These are phyloP conservation scores for Malurus elegans DNA, from an alignment of 2,113 vertebrate genomes.

Conservation along the genomic window DNA sequence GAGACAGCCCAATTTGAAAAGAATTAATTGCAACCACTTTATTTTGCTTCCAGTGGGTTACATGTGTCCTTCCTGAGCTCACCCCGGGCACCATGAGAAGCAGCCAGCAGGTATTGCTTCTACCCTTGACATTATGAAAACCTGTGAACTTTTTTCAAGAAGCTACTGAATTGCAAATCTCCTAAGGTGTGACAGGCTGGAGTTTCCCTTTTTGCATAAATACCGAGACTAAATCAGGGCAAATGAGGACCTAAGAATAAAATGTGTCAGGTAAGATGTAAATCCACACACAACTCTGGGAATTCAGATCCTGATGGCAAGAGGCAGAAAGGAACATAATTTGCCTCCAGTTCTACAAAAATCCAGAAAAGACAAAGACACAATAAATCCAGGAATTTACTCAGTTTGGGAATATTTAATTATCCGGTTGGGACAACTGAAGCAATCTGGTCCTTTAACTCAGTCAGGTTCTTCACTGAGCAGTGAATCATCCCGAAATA, in stretches of 20 bases:
- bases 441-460: slow-evolving; percentile 41
- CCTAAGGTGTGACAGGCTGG: neutral
- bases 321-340: neutral
- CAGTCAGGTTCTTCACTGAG: slow-evolving; percentile 19
- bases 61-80: rapidly evolving
- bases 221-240: neutral
- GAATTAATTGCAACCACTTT: rapidly evolving
- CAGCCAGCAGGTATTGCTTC: neutral
- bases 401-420: neutral
- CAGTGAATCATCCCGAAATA: slow-evolving; percentile 41
- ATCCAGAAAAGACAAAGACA: neutral
- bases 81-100: rapidly evolving
- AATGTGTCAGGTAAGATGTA: neutral
- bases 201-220: neutral
- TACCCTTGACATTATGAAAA: neutral
- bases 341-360: neutral
- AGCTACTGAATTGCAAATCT: neutral
- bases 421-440: slow-evolving; percentile 49
- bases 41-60: neutral
- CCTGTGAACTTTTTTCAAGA: neutral
- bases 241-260: neutral
- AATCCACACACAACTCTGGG: neutral
- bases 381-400: neutral
- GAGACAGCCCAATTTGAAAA: neutral
- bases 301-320: neutral